phyloP scores from a whole-genome alignment of 2,113 vertebrate species.

The Ia io region DNA sequence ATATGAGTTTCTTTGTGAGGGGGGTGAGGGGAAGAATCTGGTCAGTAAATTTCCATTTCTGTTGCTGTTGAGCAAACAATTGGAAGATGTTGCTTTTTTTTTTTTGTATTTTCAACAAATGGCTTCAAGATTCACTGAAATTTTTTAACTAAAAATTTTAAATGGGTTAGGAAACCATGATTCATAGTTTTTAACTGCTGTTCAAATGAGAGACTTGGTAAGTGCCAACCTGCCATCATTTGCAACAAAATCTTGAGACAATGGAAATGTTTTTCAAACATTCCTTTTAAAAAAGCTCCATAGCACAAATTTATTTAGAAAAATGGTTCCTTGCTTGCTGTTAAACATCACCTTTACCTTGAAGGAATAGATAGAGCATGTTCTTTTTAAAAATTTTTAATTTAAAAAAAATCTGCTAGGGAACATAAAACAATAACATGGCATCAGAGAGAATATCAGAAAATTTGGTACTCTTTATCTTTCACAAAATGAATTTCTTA shows the following conservation, averaged over 20 bases:
- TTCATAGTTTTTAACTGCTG: not conserved
- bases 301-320: not conserved
- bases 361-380: not conserved
- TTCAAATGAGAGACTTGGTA: not conserved
- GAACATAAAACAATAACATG: not conserved
- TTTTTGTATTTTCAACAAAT: conserved; percentile 39
- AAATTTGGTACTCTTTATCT: not conserved
- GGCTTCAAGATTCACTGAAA: not conserved
- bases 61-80: not conserved
- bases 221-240: not conserved
- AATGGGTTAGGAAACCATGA: conserved; percentile 14
- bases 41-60: conserved; percentile 20
- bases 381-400: not conserved
- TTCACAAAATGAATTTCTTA: not conserved
- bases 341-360: not conserved
- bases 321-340: not conserved
- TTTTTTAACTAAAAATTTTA: conserved; percentile 1
- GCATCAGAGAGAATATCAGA: not conserved
- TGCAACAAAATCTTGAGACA: not conserved
- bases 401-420: not conserved
- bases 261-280: not conserved
- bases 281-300: conserved; percentile 5
- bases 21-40: not conserved
- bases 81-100: not conserved
- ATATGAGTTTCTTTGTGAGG: not conserved